phyloP scores from a whole-genome alignment of 2,888 invertebrate species.

The Orthonychiurus folsomi region DNA sequence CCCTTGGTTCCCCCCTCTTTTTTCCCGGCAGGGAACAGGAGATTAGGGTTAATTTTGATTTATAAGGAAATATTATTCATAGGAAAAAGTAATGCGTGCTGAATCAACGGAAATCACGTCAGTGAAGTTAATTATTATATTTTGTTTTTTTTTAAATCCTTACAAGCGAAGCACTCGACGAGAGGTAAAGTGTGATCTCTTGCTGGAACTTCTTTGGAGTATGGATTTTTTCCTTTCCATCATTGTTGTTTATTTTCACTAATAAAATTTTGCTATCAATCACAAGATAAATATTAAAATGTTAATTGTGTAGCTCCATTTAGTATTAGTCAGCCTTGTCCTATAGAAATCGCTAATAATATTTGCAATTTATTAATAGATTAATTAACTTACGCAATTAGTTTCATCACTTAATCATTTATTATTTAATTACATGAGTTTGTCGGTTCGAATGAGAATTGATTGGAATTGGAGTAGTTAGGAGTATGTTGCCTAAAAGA shows the following conservation, averaged over 20 bases:
- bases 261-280: neutral
- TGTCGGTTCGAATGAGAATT: neutral
- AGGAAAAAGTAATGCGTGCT: too few relatives aligned
- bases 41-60: neutral
- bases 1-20: neutral
- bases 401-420: neutral
- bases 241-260: constrained; percentile 1
- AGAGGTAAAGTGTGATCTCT: constrained; percentile 19
- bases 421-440: neutral
- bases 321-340: too few relatives aligned
- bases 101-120: too few relatives aligned
- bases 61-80: too few relatives aligned
- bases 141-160: constrained; percentile 22
- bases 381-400: neutral
- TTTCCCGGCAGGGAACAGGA: neutral
- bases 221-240: constrained; percentile 8
- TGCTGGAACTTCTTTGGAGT: constrained; percentile 1
- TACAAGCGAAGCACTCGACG: constrained; percentile 28
- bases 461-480: too few relatives aligned
- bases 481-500: too few relatives aligned
- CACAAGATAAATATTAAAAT: neutral
- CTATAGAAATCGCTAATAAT: too few relatives aligned
- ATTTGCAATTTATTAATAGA: neutral
- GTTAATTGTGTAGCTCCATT: neutral
- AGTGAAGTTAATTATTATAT: constrained; percentile 10